These are phyloP conservation scores for Eupithecia pulchellata DNA, from an alignment of 2,888 invertebrate genomes.

Conservation along the genomic window DNA sequence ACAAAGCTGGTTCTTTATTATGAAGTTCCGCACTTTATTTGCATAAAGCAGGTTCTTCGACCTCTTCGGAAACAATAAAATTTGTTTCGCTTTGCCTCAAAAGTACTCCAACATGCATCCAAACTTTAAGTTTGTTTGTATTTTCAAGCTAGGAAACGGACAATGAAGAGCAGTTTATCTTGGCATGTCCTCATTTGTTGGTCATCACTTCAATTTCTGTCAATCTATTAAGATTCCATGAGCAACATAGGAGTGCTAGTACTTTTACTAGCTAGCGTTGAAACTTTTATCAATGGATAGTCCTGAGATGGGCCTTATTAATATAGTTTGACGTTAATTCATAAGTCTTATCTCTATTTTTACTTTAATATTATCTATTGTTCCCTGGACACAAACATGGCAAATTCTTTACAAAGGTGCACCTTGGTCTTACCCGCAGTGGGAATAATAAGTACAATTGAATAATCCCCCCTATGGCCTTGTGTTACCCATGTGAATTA, in stretches of 20 bases:
- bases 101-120: neutral
- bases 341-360: neutral
- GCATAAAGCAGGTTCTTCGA: neutral
- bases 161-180: neutral
- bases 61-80: constrained; percentile 2
- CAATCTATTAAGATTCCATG: neutral
- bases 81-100: neutral
- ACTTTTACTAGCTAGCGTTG: too few relatives aligned
- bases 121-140: neutral
- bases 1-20: neutral
- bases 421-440: constrained; percentile 32
- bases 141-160: neutral
- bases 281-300: too few relatives aligned
- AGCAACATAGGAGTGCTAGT: neutral
- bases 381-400: neutral
- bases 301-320: neutral
- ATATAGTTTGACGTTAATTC: neutral
- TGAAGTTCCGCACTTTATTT: neutral
- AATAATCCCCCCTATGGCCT: constrained; percentile 58
- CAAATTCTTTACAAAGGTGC: neutral
- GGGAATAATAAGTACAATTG: constrained; percentile 58
- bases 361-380: neutral
- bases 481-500: constrained; percentile 57
- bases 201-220: too few relatives aligned
- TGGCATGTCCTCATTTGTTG: neutral